Evolutionary conservation across 2,113 vertebrate genomes (phyloP).

Genomic region (Pyxicephalus adspersus): DNA sequence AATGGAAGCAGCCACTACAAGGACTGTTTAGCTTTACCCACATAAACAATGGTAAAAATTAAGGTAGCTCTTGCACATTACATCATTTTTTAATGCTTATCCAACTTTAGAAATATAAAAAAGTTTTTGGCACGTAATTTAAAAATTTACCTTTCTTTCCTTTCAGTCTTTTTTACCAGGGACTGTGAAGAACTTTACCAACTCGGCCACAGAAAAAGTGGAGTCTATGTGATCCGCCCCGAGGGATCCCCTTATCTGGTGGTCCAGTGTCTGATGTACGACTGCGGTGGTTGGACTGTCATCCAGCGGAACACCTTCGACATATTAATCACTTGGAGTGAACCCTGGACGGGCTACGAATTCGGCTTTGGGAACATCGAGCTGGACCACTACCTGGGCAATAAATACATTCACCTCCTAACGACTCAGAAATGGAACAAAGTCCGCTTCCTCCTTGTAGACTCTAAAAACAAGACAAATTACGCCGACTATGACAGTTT

Average conservation of each 20-base stretch:
- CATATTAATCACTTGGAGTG: constrained; percentile 48
- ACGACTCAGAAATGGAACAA: constrained; percentile 41
- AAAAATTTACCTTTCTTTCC: background rate
- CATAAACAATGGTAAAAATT: background rate
- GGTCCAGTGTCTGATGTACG: constrained; percentile 52
- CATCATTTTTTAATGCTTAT: background rate
- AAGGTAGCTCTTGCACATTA: background rate
- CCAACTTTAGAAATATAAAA: too few species aligned
- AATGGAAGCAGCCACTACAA: background rate
- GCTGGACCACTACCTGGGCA: constrained; percentile 50
- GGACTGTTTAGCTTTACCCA: background rate
- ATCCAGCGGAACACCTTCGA: constrained; percentile 50
- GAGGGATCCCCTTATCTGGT: constrained; percentile 42
- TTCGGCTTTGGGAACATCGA: constrained; percentile 54
- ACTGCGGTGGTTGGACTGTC: constrained; percentile 35
- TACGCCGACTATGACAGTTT: constrained; percentile 51
- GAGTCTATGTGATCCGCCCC: constrained; percentile 42
- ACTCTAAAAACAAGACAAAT: background rate
- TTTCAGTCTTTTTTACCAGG: constrained; percentile 34
- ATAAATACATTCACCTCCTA: constrained; percentile 54
- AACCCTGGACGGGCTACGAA: constrained; percentile 42
- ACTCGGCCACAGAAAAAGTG: constrained; percentile 20
- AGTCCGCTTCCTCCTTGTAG: constrained; percentile 49
- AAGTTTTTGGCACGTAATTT: too few species aligned
- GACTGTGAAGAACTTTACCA: constrained; percentile 56